phyloP scores from a whole-genome alignment of 2,113 vertebrate species.

The Bagarius yarrelli region DNA sequence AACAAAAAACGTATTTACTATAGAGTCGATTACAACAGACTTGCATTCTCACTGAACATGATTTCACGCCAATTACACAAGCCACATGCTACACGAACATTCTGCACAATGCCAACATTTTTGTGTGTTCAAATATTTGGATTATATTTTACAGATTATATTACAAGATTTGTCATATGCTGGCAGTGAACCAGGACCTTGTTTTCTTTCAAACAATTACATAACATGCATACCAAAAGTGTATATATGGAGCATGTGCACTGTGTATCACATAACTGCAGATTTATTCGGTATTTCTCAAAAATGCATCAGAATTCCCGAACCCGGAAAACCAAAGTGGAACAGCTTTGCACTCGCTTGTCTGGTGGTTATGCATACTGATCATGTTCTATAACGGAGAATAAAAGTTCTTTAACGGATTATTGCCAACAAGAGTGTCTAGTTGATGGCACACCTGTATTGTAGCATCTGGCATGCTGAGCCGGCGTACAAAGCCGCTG shows the following conservation, averaged over 20 bases:
- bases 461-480: slow-evolving; percentile 81
- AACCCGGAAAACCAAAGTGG: slow-evolving; percentile 34
- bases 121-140: neutral
- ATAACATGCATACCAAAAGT: neutral
- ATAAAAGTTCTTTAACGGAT: neutral
- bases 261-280: neutral
- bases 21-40: slow-evolving; percentile 36
- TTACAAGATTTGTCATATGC: neutral
- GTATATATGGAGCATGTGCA: neutral
- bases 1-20: slow-evolving; percentile 16
- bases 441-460: slow-evolving; percentile 66
- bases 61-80: slow-evolving; percentile 47
- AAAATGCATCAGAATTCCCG: slow-evolving; percentile 13
- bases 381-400: neutral
- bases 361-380: neutral
- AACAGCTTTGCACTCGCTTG: neutral
- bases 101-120: neutral
- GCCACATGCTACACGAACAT: slow-evolving; percentile 30
- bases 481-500: slow-evolving; percentile 87
- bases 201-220: neutral
- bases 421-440: neutral
- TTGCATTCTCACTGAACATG: slow-evolving; percentile 38
- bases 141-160: neutral
- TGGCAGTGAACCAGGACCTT: neutral
- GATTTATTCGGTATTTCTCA: slow-evolving; percentile 28